Base-by-base conservation (phyloP, 1,140 invertebrate genomes). In the Dendroctonus valens region DNA sequence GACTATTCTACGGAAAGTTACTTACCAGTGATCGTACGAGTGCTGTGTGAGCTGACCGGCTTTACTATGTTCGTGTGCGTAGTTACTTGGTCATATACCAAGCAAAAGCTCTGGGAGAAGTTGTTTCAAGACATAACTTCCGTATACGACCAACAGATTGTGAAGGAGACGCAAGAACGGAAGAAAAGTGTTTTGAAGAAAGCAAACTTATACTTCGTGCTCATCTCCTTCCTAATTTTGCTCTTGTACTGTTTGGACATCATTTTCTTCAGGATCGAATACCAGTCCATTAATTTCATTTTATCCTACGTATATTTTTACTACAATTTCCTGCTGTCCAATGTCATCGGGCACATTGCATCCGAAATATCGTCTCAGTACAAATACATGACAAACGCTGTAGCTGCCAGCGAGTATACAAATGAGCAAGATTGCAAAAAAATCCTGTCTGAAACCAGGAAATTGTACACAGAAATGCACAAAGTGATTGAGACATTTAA, bases 251-350 rank as follows among this genome's bases (percentile, higher is more conserved):
- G 39, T 3, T 8, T 64, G 44, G 61, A 64, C 40, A 64, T 64
- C 11, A 40, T 64, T 26, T 64, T 64, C 37, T 64, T 52, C 52
- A 52, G 57, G 49, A 64, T 64, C 8, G 61, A 57, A 49, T 49
- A 55, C 15, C 52, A 26, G 6, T 64, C 61, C 4, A 44, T 64
- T 7, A 64, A 54, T 39, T 64, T 64, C 15, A 57, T 64, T 49
- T 12, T 64, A 39, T 64, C 61, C 46, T 55, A 64, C 39, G 51
- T 64, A 4, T 64, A 64, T 41, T 64, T 64, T 49, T 64, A 64
- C 52, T 64, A 64, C 38, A 57, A 51, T 26, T 64, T 64, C 49
- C 37, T 64, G 11, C 42, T 64, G 7, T 64, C 61, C 7, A 64
- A 64, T 49, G 50, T 64, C 39, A 64, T 64, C 14, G 61, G 61